These are phyloP conservation scores for Dendrocincla fuliginosa DNA, from an alignment of 2,797 vertebrate genomes.

Conservation along the genomic window DNA sequence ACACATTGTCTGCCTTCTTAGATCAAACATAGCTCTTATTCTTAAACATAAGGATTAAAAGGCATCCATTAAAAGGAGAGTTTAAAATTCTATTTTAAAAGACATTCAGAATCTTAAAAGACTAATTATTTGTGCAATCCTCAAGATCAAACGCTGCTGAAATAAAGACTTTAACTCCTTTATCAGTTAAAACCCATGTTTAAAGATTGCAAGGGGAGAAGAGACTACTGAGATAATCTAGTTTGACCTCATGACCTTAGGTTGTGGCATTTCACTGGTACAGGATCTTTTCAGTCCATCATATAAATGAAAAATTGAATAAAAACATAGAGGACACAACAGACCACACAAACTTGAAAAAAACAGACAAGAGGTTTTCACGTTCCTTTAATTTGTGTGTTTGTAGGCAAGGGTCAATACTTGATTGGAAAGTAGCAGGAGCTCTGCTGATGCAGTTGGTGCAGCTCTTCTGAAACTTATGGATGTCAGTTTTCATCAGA, in stretches of 20 bases:
- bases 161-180: conserved; percentile 16
- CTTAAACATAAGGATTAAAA: conserved; percentile 20
- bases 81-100: background rate
- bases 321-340: background rate
- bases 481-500: background rate
- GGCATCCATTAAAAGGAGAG: background rate
- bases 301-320: background rate
- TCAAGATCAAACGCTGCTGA: conserved; percentile 17
- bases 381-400: conserved; percentile 17
- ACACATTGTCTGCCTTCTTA: background rate
- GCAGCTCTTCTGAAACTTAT: background rate
- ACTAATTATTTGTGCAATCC: background rate
- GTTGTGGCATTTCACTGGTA: background rate
- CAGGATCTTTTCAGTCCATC: background rate
- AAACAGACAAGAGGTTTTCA: background rate
- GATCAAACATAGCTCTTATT: background rate
- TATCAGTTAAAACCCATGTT: background rate
- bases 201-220: conserved; percentile 2
- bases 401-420: background rate
- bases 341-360: background rate
- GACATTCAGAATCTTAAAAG: background rate
- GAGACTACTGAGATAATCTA: background rate
- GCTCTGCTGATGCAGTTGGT: background rate
- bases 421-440: background rate
- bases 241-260: conserved; percentile 13